Percentiles rank a stretch among this genome's conserved stretches.
phyloP scores from a whole-genome alignment of 2,113 vertebrate genomes.

The Calcarius ornatus region DNA sequence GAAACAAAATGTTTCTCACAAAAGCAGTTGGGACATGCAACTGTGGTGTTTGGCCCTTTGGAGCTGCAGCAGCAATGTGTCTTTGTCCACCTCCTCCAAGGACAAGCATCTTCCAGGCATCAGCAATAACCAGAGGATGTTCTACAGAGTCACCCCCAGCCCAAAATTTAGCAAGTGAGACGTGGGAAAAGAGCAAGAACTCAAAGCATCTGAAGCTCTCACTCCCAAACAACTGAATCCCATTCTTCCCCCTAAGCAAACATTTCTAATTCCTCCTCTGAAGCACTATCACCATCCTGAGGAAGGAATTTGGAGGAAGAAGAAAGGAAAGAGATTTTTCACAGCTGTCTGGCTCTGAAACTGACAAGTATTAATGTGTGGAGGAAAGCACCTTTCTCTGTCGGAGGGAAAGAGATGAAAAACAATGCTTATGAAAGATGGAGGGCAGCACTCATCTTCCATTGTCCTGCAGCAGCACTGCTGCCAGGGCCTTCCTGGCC shows the following conservation, averaged over 20 bases:
- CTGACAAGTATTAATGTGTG: neutral
- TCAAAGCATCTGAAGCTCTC: neutral
- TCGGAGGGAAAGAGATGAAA: neutral
- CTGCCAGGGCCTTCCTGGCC: neutral
- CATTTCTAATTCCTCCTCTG: neutral
- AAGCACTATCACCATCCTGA: neutral
- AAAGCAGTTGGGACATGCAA: neutral
- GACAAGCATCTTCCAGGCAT: neutral
- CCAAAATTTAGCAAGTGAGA: neutral
- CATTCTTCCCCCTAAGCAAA: neutral
- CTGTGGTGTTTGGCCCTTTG: neutral
- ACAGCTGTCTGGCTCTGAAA: neutral
- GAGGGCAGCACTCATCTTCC: neutral
- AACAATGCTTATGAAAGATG: neutral
- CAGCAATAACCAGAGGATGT: neutral
- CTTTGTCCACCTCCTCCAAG: neutral
- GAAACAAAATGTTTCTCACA: neutral
- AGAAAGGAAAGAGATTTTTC: neutral
- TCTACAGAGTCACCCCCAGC: neutral
- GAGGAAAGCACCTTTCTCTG: neutral
- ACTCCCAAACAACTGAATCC: neutral
- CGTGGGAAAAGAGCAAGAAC: neutral
- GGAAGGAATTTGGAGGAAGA: neutral
- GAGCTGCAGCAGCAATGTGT: neutral
- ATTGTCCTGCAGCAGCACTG: neutral